Conservation (phyloP, 2,113 vertebrate genomes). For the Anolis carolinensis region DNA sequence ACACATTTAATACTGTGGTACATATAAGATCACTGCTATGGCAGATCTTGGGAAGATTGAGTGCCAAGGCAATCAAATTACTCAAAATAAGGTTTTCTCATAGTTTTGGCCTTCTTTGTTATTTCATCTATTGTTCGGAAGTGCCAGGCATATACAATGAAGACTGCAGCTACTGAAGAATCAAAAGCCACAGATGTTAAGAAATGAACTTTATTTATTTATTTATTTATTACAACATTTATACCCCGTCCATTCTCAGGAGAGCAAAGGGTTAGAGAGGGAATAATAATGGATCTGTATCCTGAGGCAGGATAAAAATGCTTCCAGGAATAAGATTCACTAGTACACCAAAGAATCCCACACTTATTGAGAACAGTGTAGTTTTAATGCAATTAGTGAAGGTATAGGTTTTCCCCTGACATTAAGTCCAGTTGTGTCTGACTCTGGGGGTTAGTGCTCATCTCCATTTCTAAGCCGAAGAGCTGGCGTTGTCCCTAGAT, state of each 20-base stretch:
- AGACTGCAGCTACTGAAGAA: background rate
- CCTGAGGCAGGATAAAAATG: background rate
- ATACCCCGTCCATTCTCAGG: constrained; percentile 4
- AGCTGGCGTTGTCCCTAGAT: too few species aligned
- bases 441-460: too few species aligned
- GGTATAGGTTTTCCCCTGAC: too few species aligned
- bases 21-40: constrained; percentile 11
- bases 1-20: background rate
- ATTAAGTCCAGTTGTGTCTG: too few species aligned
- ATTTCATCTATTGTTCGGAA: constrained; percentile 20
- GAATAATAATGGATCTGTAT: constrained; percentile 22
- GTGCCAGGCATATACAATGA: background rate
- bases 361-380: too few species aligned
- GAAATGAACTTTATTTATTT: constrained; percentile 34
- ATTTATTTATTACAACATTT: too few species aligned
- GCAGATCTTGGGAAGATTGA: background rate
- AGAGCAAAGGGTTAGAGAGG: background rate
- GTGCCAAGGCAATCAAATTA: constrained; percentile 20
- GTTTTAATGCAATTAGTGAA: background rate
- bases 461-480: too few species aligned
- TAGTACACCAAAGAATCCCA: background rate
- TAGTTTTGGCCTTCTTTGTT: background rate
- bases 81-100: constrained; percentile 5
- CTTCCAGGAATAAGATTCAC: constrained; percentile 5
- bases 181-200: background rate